Base-by-base conservation (phyloP, 2,797 vertebrate species). In the Nannoperca obscura region DNA sequence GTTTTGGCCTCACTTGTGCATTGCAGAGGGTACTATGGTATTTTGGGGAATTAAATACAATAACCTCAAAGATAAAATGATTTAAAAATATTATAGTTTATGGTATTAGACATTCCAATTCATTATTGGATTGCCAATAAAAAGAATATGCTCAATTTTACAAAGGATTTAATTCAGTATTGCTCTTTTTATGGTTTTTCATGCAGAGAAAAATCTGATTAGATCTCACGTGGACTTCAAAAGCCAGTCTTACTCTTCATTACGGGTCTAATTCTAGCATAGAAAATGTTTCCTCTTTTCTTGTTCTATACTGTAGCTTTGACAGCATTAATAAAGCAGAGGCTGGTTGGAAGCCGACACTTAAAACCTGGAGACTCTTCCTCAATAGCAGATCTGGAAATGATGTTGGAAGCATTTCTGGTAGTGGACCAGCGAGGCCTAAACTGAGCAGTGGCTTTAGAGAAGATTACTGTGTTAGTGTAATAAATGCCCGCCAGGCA, bases 361-460 rank as follows among this genome's bases (percentile, higher is more conserved):
- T 44, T 2, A 30, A 69, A 32, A 63, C 65, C 53, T 68, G 44
- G 58, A 70, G 34, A 52, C 1, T 0, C 19, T 70, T 13, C 40
- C 4, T 36, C 22, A 36, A 14, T 68, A 57, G 34, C 6, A 55
- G 40, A 47, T 58, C 59, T 65, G 40, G 47, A 74, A 63, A 74
- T 47, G 40, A 53, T 0, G 0, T 61, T 58, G 36, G 69, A 34
- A 17, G 44, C 36, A 15, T 71, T 55, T 57, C 47, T 73, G 22
- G 14, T 44, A 8, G 61, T 49, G 38, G 32, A 57, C 22, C n/a
- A 72, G 17, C 19, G 46, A 36, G 14, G 60, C 61, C 73, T 70
- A 36, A 76, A 82, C 81, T 54, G 42, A 74, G 34, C 54, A 72
- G n/a, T 68, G 71, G 63, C 46, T 53, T 11, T 46, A 72, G 40